A percentile compares a stretch with the other conserved stretches of the same genome.
phyloP scores from a whole-genome alignment of 2,797 vertebrate genomes.

The Margarornis squamiger region DNA sequence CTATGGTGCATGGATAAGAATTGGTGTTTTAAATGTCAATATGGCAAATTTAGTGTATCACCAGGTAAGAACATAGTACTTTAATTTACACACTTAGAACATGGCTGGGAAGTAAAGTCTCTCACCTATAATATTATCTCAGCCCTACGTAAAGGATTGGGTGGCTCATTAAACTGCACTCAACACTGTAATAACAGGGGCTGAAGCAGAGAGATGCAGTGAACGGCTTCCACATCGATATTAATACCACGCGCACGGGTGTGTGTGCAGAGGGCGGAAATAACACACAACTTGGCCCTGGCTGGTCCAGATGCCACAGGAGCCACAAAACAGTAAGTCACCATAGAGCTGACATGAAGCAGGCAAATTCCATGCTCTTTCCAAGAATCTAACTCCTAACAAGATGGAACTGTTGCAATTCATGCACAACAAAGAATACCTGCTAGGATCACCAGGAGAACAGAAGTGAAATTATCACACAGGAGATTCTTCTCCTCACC shows the following conservation, averaged over 20 bases:
- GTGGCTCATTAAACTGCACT: background rate
- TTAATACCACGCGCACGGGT: accelerated
- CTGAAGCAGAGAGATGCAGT: background rate
- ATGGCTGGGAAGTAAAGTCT: background rate
- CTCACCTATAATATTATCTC: background rate
- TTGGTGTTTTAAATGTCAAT: background rate
- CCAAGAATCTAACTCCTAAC: background rate
- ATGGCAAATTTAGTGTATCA: background rate
- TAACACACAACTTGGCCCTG: background rate
- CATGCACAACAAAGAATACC: background rate
- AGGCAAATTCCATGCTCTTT: background rate
- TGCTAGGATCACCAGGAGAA: background rate
- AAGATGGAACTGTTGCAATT: background rate
- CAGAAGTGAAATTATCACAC: background rate
- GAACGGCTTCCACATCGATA: background rate
- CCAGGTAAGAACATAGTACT: background rate
- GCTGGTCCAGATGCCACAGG: background rate
- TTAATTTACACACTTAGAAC: background rate
- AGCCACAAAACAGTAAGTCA: background rate
- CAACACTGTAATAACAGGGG: background rate
- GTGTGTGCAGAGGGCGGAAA: background rate
- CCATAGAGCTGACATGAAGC: background rate
- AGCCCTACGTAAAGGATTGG: background rate
- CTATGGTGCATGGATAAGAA: background rate
- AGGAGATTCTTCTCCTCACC: background rate